Evolutionary conservation across 2,113 vertebrate species (phyloP), one percentile per base, ranked within the genome.

Genomic region (Nerophis ophidion): DNA sequence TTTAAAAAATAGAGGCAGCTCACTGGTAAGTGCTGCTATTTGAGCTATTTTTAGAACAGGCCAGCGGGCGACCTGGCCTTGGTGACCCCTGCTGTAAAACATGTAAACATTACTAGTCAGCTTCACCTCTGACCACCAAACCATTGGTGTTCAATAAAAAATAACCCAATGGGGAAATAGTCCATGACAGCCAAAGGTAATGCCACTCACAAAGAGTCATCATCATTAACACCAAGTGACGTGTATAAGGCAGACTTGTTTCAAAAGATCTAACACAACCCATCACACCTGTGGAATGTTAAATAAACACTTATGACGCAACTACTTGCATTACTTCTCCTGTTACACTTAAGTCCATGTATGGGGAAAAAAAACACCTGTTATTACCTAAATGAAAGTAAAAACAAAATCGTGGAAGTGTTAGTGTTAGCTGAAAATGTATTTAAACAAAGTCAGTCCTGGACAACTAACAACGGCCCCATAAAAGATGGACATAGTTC

Each of bases 261-360:
- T 80, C 42, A 68, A 82, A 79, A 81, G 60, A 77, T 72, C 74
- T 61, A 68, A 63, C 49, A 12, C 9, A 26, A 68, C 75, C 68
- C 76, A 65, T 72, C 74, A 72, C n/a, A n/a, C n/a, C n/a, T n/a
- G 40, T 76, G 79, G 82, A 86, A 86, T 87, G 80, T 75, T 78
- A 67, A 63, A 71, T 57, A 76, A 57, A 15, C 35, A 62, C 48
- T 46, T 44, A 16, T 6, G 63, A 17, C 14, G 13, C 16, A 15
- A 48, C 15, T 38, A 15, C 34, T 57, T 36, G 50, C 26, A 2
- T 26, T 50, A 59, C 64, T 50, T 64, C 48, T 71, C 63, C 40
- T 52, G 47, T 70, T 26, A 26, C 26, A 26, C 26, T 26, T 26
- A 26, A 26, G 26, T 26, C 26, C 26, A 2, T 26, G 26, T 26